Base-by-base conservation (phyloP, 2,888 invertebrate genomes). In the Catocala nupta region DNA sequence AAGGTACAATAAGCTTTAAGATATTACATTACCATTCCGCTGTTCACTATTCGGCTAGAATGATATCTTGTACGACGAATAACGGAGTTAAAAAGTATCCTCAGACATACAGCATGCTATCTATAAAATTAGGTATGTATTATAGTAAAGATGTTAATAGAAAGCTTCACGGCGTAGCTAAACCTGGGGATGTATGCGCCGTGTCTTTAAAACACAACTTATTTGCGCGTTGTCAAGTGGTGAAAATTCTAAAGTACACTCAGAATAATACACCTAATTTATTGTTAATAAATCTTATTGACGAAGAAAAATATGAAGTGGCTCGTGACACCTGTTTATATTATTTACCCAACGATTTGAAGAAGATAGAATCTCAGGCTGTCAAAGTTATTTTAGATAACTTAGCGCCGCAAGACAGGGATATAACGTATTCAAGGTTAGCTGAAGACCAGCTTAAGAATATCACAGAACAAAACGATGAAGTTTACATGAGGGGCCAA, bases 11-110 rank as follows among this genome's bases (percentile, higher is more conserved):
- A 5, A 95, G 94, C 58, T 95, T 96, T 65, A 93, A 94, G 81
- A 92, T 96, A 6, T 76, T 95, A 8, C 86, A 94, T 69, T 92
- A 96, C 34, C 93, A 95, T 58, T 94, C 95, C 69, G 96, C 96
- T 0, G 95, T 95, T 0, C 93, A 95, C 61, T 96, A 95, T 78
- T 95, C 96, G 11, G 96, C 95, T 0, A 93, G 96, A 59, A 63
- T 94, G n/a, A 65, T 90, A 0, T 78, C 89, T 0, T 84, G 84
- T 49, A 69, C 65, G 0, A 72, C 72, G 1, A 78, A 85, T 11
- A 79, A 76, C 0, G 70, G 69, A 11, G 74, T 71, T 0, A 76
- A 45, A 9, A 92, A 89, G 63, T 93, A 86, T 56, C 84, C 89
- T 0, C 86, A 91, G 68, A 85, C 84, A 0, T 90, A 88, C 64